These are phyloP conservation scores for Lasius fuliginosus DNA, from an alignment of 2,888 invertebrate species.

Conservation along the genomic window DNA sequence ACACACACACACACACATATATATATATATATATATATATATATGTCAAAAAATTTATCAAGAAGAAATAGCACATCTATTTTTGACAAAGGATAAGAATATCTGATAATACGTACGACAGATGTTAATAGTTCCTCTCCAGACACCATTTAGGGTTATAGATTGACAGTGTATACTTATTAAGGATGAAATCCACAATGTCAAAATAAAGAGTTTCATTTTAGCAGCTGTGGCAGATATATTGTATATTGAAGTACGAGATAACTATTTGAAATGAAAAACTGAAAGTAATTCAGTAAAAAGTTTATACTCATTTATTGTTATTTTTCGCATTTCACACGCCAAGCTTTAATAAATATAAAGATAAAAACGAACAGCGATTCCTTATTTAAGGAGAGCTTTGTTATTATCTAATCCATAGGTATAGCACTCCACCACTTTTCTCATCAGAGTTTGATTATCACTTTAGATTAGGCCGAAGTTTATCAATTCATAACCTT, in stretches of 20 bases:
- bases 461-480: slow-evolving; percentile 21
- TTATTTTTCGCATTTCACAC: neutral
- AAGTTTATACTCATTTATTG: neutral
- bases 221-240: neutral
- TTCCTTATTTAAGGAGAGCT: neutral
- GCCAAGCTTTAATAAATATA: neutral
- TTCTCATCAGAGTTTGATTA: slow-evolving; percentile 29
- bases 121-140: slow-evolving; percentile 77
- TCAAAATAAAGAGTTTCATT: slow-evolving; percentile 25
- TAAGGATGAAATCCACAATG: slow-evolving; percentile 56
- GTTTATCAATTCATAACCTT: slow-evolving; percentile 52
- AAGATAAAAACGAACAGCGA: neutral
- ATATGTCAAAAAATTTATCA: neutral
- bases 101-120: slow-evolving; percentile 69
- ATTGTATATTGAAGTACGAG: neutral
- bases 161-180: slow-evolving; percentile 58
- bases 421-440: neutral
- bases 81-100: slow-evolving; percentile 6
- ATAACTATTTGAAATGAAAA: neutral
- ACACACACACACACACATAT: no score
- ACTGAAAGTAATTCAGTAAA: neutral
- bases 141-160: slow-evolving; percentile 77
- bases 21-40: no score
- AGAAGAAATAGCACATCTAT: neutral
- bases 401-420: slow-evolving; percentile 4